Evolutionary conservation across 2,888 invertebrate species (phyloP), one percentile per base, ranked within the genome.

Genomic region (Syritta pipiens): DNA sequence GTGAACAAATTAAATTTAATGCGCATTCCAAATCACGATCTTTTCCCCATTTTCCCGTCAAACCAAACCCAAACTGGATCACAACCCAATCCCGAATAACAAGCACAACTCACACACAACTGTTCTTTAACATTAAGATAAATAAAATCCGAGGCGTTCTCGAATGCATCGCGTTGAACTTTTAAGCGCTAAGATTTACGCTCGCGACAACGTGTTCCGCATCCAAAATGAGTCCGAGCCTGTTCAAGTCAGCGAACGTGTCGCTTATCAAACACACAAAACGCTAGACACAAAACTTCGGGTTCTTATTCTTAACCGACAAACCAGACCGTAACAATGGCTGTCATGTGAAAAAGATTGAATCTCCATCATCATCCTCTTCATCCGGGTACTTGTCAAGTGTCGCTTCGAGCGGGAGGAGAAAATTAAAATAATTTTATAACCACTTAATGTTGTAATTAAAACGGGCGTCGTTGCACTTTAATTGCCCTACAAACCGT

Each of bases 401-500:
- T 48, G 37, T 32, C 28, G 22, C 42, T 57, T 22, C 14, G 24
- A 57, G 24, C 32, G 14, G 24, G 53, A 42, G 55, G 10, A 10
- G 26, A 19, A 30, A 53, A 40, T 62, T 53, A 76, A 57, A 57
- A 51, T 24, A 44, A 57, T 40, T 65, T 77, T 57, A 71, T 49
- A 46, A 51, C 57, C 57, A 24, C 63, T 76, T 76, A 71, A 71
- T 44, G 44, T 51, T 71, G 51, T 42, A 76, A 76, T 63, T 76
- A 71, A 77, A 71, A 65, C 37, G 40, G 55, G 14, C 37, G 40
- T 22, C 30, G 44, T 32, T 40, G 37, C 55, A 48, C 51, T 46
- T 40, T 77, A 46, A 77, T 77, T 65, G 51, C 20, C 6, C 20
- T 35, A 3, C 32, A 17, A 17, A 9, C n/a, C 10, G 7, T 2